Evolutionary conservation across 92 coral and sea anemone species (phyloP).

Genomic region (Blastomussa wellsi): DNA sequence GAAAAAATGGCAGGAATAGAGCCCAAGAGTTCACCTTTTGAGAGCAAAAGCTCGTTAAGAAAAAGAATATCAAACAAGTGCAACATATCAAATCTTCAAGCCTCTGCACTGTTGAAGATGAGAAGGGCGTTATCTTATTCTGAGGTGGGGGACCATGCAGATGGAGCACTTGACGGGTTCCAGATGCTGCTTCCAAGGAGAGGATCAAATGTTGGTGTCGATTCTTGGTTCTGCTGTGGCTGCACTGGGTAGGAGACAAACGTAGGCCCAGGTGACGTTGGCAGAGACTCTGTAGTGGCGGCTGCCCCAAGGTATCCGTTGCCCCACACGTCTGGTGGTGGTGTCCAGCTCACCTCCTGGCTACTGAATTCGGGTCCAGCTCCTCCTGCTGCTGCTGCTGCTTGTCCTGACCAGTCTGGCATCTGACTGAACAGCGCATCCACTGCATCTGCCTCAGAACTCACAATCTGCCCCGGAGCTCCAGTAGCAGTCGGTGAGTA

Average conservation of each 20-base stretch:
- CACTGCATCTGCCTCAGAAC: constrained; percentile 71
- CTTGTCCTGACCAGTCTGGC: constrained; percentile 53
- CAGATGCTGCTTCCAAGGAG: constrained; percentile 53
- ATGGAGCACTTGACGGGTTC: constrained; percentile 28
- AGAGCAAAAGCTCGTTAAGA: not conserved
- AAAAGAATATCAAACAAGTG: not conserved
- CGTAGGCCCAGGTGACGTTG: constrained; percentile 34
- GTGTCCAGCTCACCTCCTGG: constrained; percentile 51
- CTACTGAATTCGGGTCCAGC: constrained; percentile 40
- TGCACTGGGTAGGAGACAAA: constrained; percentile 33
- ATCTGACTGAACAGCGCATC: constrained; percentile 76
- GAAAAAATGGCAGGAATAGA: not conserved
- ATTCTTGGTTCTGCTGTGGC: constrained; percentile 44
- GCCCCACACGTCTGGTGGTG: constrained; percentile 71
- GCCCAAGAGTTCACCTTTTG: not conserved
- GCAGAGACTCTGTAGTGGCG: constrained; percentile 40
- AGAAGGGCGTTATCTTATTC: constrained; percentile 6
- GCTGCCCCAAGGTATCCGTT: constrained; percentile 48
- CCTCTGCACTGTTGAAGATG: not conserved
- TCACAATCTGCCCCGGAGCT: constrained; percentile 23
- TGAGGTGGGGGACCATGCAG: constrained; percentile 43
- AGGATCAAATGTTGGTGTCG: constrained; percentile 54
- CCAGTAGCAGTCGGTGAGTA: constrained; percentile 35
- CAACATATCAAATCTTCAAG: not conserved
- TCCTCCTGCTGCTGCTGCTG: constrained; percentile 24